phyloP scores from a whole-genome alignment of 2,797 vertebrate genomes.

The Tinamus major region DNA sequence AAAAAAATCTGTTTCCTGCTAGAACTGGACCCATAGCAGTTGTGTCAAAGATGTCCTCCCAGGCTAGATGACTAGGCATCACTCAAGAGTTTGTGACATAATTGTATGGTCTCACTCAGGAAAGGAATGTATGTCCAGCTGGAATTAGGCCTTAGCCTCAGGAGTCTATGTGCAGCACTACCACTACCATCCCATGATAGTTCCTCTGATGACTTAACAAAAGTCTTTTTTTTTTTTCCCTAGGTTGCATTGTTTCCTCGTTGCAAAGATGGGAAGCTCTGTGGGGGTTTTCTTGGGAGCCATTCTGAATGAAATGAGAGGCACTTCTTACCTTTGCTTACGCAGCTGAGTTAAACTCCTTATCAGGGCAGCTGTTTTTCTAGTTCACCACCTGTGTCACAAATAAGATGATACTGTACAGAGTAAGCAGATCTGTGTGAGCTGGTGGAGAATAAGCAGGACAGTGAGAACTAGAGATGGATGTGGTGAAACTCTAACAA shows the following conservation, averaged over 20 bases:
- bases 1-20: not conserved
- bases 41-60: not conserved
- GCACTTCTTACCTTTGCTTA: not conserved
- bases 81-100: not conserved
- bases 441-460: not conserved
- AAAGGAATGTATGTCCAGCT: not conserved
- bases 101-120: not conserved
- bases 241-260: not conserved
- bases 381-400: fast-evolving
- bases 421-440: not conserved
- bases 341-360: fast-evolving
- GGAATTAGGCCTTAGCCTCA: not conserved
- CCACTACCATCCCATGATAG: not conserved
- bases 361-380: fast-evolving
- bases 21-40: not conserved
- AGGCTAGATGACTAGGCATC: not conserved
- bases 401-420: not conserved
- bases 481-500: not conserved
- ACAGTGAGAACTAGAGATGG: not conserved
- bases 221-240: no score
- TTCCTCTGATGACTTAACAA: not conserved
- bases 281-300: not conserved
- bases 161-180: not conserved
- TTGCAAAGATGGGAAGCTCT: not conserved
- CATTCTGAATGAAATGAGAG: not conserved